phyloP scores from a whole-genome alignment of 2,113 vertebrate species.

The Melanerpes aurifrons region DNA sequence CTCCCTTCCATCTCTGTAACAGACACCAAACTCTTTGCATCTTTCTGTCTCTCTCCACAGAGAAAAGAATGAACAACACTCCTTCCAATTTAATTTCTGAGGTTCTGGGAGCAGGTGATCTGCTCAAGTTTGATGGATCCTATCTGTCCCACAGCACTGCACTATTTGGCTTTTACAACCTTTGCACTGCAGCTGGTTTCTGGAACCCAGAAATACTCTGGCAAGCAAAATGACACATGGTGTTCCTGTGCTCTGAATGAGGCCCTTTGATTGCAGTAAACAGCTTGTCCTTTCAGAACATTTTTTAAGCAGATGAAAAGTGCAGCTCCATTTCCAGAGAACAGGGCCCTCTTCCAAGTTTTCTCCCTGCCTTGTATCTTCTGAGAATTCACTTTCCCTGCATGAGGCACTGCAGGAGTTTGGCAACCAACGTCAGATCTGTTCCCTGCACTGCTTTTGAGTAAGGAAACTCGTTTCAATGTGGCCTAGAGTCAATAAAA shows the following conservation, averaged over 20 bases:
- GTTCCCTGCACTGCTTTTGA: neutral
- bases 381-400: neutral
- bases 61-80: neutral
- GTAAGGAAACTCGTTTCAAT: neutral
- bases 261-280: slow-evolving; percentile 6
- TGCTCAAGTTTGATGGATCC: neutral
- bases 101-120: neutral
- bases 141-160: neutral
- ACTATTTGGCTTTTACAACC: neutral
- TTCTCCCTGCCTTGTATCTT: neutral
- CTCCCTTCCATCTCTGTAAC: neutral
- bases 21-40: neutral
- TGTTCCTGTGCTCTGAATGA: slow-evolving; percentile 24
- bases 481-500: neutral
- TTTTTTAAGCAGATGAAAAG: slow-evolving; percentile 29
- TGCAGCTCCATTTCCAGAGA: neutral
- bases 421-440: neutral
- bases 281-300: slow-evolving; percentile 4
- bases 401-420: neutral
- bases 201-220: neutral
- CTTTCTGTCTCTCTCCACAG: neutral
- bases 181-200: neutral
- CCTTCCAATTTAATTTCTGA: neutral
- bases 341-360: neutral
- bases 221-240: neutral